phyloP scores from a whole-genome alignment of 2,113 vertebrate genomes.

The Bos javanicus region DNA sequence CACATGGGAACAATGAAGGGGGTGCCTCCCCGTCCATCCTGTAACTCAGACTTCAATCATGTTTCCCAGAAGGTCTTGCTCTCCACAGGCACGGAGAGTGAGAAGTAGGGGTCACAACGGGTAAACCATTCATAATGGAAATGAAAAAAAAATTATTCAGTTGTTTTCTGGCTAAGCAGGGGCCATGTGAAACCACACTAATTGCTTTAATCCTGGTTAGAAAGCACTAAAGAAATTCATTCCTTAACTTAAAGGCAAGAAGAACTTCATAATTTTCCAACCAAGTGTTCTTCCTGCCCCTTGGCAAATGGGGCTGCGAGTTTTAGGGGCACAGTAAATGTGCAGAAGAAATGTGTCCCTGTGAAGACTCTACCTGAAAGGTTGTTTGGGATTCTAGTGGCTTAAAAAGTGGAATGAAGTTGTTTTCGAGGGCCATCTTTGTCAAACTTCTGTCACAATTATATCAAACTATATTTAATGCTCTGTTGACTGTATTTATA shows the following conservation, averaged over 20 bases:
- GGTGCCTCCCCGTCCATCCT: not conserved
- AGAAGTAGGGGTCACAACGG: not conserved
- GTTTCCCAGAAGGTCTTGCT: not conserved
- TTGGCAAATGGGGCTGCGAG: not conserved
- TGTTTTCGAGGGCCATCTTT: not conserved
- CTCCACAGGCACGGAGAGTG: not conserved
- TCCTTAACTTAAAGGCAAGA: not conserved
- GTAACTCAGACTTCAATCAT: not conserved
- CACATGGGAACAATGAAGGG: not conserved
- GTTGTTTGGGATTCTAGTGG: not conserved
- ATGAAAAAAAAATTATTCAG: not conserved
- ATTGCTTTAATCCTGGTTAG: not conserved
- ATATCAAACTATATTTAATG: not conserved
- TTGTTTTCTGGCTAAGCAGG: not conserved
- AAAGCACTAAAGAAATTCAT: not conserved
- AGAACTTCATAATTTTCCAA: not conserved
- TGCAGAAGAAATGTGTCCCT: not conserved
- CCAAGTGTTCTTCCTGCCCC: not conserved
- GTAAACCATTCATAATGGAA: not conserved
- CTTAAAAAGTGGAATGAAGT: not conserved
- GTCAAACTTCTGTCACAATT: not conserved
- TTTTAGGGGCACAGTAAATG: not conserved
- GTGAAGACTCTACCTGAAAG: not conserved
- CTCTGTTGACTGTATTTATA: not conserved
- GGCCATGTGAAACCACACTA: not conserved